phyloP scores from a whole-genome alignment of 2,888 invertebrate species.

The Opisthograptis luteolata region DNA sequence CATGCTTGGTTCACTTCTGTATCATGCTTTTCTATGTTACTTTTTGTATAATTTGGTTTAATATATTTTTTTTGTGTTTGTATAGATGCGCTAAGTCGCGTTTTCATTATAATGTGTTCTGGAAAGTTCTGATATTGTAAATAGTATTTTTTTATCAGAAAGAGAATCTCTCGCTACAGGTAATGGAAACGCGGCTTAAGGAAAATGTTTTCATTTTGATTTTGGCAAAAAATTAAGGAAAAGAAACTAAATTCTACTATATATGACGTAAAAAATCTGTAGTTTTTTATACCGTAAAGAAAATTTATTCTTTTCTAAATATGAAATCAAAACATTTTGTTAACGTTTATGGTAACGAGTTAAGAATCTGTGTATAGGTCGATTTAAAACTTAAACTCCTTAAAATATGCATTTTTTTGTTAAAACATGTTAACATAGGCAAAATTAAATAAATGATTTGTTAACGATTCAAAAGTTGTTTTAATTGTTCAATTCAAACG shows the following conservation, averaged over 20 bases:
- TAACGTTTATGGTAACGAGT: not conserved
- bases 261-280: no score
- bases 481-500: not conserved
- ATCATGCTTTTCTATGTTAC: constrained; percentile 50
- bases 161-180: not conserved
- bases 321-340: not conserved
- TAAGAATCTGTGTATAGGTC: not conserved
- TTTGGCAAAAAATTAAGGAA: no score
- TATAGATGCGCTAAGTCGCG: constrained; percentile 21
- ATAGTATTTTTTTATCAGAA: not conserved
- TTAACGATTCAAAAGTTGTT: constrained; percentile 3
- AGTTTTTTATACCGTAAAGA: no score
- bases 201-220: not conserved
- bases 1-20: constrained; percentile 59
- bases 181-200: not conserved
- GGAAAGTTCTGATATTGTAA: no score
- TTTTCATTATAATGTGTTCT: not conserved
- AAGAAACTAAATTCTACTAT: no score
- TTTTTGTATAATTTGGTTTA: constrained; percentile 36
- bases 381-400: not conserved
- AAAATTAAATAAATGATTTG: constrained; percentile 13
- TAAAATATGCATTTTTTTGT: constrained; percentile 36
- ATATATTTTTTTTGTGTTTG: constrained; percentile 36
- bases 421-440: constrained; percentile 21
- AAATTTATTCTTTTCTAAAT: not conserved